Evolutionary conservation across 2,888 invertebrate species (phyloP).

Genomic region (Phrixothrix hirtus): DNA sequence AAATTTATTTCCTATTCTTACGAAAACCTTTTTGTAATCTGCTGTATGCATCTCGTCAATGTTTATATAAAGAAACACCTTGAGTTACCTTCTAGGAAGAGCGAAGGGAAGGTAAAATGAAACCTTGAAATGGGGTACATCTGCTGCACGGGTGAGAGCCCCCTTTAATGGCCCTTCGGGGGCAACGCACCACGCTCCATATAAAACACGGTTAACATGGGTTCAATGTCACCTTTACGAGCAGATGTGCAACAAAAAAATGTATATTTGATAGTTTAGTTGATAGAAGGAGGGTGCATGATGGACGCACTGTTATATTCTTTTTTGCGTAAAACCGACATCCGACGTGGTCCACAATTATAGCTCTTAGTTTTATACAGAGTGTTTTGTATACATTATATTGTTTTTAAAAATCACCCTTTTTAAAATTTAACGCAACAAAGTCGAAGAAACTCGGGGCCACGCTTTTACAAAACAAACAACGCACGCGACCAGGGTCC

Average conservation of each 20-base stretch:
- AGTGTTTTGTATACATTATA: neutral
- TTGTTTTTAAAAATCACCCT: neutral
- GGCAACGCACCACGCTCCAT: conserved; percentile 26
- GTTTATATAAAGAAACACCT: conserved; percentile 17
- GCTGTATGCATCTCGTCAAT: conserved; percentile 6
- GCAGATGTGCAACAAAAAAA: conserved; percentile 31
- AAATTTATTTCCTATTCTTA: conserved; percentile 5
- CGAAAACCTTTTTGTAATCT: conserved; percentile 9
- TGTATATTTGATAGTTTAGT: conserved; percentile 24
- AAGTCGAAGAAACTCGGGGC: neutral
- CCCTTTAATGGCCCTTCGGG: conserved; percentile 29
- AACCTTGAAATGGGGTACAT: conserved; percentile 30
- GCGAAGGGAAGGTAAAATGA: conserved; percentile 1
- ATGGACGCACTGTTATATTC: conserved; percentile 11
- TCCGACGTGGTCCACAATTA: neutral
- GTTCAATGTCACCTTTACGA: conserved; percentile 28
- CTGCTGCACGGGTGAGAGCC: conserved; percentile 32
- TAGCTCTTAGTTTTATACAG: neutral
- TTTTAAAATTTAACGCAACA: neutral
- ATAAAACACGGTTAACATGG: conserved; percentile 20
- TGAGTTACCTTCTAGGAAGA: conserved; percentile 9
- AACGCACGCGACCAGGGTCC: too few relatives aligned
- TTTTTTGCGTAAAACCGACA: neutral
- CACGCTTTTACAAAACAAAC: too few relatives aligned
- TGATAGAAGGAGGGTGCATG: conserved; percentile 21